Evolutionary conservation across 1,140 invertebrate genomes (phyloP).

Genomic region (Saccostrea echinata): DNA sequence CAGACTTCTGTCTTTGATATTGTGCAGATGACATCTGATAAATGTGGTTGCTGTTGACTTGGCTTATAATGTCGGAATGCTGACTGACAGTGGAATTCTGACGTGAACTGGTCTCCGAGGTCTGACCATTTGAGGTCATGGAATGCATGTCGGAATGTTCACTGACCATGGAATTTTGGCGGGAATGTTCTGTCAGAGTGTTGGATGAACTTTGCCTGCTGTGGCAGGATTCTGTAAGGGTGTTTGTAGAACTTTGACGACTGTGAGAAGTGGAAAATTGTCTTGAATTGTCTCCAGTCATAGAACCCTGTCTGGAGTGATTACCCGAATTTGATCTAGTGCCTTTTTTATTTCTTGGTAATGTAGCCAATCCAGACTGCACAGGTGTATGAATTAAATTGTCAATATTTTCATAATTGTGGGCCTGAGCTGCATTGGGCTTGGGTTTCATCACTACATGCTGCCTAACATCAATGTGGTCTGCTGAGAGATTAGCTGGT

Average conservation of each 20-base stretch:
- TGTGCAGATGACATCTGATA: conserved; percentile 27
- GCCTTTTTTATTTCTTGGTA: conserved; percentile 72
- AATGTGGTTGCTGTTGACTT: conserved; percentile 3
- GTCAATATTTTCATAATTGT: conserved; percentile 68
- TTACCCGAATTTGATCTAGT: conserved; percentile 37
- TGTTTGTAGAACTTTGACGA: conserved; percentile 48
- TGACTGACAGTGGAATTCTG: conserved; percentile 56
- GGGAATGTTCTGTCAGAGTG: conserved; percentile 50
- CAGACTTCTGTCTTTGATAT: conserved; percentile 28
- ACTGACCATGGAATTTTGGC: conserved; percentile 48
- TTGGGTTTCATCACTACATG: conserved; percentile 71
- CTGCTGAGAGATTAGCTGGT: conserved; percentile 54
- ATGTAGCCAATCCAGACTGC: conserved; percentile 74
- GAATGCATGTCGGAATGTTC: conserved; percentile 32
- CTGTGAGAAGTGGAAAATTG: conserved; percentile 43
- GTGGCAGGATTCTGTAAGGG: conserved; percentile 40
- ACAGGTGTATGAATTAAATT: conserved; percentile 69
- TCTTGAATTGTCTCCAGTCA: conserved; percentile 35
- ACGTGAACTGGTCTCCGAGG: conserved; percentile 30
- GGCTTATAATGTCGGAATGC: conserved; percentile 48
- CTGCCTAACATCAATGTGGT: conserved; percentile 60
- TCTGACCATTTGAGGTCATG: conserved; percentile 19
- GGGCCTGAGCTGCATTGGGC: conserved; percentile 53
- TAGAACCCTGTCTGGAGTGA: conserved; percentile 57
- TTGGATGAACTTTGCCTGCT: conserved; percentile 56